Evolutionary conservation across 2,113 vertebrate species (phyloP), one percentile per base, ranked within the genome.

Genomic region (Erythrocercus mccallii): DNA sequence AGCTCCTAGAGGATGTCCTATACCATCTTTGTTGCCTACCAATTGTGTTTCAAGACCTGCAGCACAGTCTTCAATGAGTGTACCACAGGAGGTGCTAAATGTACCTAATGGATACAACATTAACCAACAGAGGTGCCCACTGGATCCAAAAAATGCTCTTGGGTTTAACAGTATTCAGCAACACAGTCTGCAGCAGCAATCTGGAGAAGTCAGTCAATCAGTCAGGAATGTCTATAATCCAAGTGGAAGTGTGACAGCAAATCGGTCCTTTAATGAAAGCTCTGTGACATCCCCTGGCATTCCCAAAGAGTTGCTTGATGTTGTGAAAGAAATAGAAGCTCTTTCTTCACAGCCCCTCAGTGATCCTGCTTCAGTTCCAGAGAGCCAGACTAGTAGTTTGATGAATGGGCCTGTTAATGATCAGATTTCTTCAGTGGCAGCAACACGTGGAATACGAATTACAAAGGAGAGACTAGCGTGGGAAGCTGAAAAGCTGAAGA

Each of bases 401-500:
- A 38, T 47, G 68, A 88, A 65, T 42, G 16, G n/a, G 15, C 48
- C 87, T 84, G 51, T 37, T 56, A 94, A 81, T 83, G 42, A 62
- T 74, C 77, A 83, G 15, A 35, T 71, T 62, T 71, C 57, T 45
- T 56, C 74, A 81, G 6, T 5, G 5, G 8, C 20, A 77, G 38
- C 20, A 60, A 58, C 38, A 37, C 23, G 4, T 9, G 48, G 6
- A 86, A 12, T 11, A 54, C 12, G 13, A 66, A 28, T 65, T 37
- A 69, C 88, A 42, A 95, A 93, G 72, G 96, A 98, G 48, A 96
- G 61, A 33, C 78, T 97, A 50, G 94, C 69, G n/a, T 92, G 88
- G 53, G 97, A 98, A 92, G 88, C 97, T 81, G 77, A 96, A 78
- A 96, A 35, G 30, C 77, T 98, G 56, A 15, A 83, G 6, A 12